Percentiles rank a stretch among this genome's conserved stretches.
phyloP scores from a whole-genome alignment of 2,888 invertebrate species.

The Andrena minutula region DNA sequence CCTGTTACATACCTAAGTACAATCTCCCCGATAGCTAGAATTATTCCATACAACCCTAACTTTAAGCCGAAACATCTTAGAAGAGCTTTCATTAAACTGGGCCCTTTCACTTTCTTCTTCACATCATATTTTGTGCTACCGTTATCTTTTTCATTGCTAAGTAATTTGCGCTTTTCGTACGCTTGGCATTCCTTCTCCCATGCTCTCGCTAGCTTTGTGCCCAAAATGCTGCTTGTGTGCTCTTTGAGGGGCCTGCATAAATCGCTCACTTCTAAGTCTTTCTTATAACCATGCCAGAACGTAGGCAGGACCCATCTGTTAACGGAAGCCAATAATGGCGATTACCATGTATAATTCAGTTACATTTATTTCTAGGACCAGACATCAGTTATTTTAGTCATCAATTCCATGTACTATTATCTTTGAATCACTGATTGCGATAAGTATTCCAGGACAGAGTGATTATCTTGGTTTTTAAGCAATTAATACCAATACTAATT shows the following conservation, averaged over 20 bases:
- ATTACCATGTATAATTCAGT: neutral
- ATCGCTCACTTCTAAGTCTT: conserved; percentile 89
- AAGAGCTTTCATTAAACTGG: conserved; percentile 88
- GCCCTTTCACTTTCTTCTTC: conserved; percentile 79
- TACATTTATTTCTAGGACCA: neutral
- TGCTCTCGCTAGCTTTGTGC: conserved; percentile 87
- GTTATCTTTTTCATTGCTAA: conserved; percentile 46
- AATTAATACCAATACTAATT: conserved; percentile 22
- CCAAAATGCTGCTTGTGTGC: conserved; percentile 89
- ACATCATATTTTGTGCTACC: conserved; percentile 45
- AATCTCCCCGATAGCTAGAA: conserved; percentile 88
- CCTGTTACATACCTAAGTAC: conserved; percentile 86
- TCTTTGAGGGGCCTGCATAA: conserved; percentile 89
- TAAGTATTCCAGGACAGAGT: neutral
- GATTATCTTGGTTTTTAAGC: conserved; percentile 40
- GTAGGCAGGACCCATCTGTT: conserved; percentile 90
- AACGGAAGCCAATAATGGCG: neutral
- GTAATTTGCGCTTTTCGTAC: conserved; percentile 60
- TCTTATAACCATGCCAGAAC: conserved; percentile 89
- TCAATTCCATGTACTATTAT: neutral
- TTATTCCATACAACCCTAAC: conserved; percentile 88
- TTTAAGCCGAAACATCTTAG: conserved; percentile 88
- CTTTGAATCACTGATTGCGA: conserved; percentile 7
- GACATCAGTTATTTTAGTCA: neutral
- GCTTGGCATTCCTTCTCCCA: conserved; percentile 87